Base-by-base conservation (phyloP, 2,113 vertebrate genomes). In the Cryptotis parvus region DNA sequence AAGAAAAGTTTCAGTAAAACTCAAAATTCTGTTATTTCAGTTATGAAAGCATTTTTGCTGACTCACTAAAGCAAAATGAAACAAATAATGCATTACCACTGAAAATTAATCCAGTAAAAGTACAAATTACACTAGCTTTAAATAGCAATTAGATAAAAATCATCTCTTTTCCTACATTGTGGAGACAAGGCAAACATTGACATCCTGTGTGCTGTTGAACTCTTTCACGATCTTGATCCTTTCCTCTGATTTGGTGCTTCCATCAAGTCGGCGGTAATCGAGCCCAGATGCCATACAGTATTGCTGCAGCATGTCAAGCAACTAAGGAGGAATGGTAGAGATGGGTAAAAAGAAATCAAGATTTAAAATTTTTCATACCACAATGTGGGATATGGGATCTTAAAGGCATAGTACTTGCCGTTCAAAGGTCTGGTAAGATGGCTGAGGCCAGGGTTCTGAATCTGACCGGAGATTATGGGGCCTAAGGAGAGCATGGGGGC, bases 151-250 rank as follows among this genome's bases (percentile, higher is more conserved):
- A 92, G 61, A 73, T 90, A 94, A 84, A 94, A 73, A 87, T 79
- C 0, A 85, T 81, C 94, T 89, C 76, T 94, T 95, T 83, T 97
- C 99, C 99, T 95, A 99, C 99, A 99, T 99, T 82, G 99, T 99
- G 81, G 99, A 99, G 83, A 99, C 99, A 92, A 99, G 98, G 96
- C 99, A 99, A 94, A 99, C 97, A 97, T 98, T 99, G 85, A 99
- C 97, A 92, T 99, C 98, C 96, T 97, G 97, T 80, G 97, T 95
- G 77, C 95, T 98, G 97, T 99, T 99, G 97, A 99, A 99, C 81
- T 99, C 98, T 95, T 98, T 99, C 76, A 99, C 99, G 45, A 99
- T 98, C 97, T 97, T 98, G 88, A 99, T 73, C 87, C 99, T 98
- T 31, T 99, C 99, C 97, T 99, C 99, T 91, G 99, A 97, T 93